Percentiles rank a stretch among this genome's conserved stretches.
Evolutionary conservation across 2,113 vertebrate genomes (phyloP).

Genomic region (Anoplopoma fimbria): DNA sequence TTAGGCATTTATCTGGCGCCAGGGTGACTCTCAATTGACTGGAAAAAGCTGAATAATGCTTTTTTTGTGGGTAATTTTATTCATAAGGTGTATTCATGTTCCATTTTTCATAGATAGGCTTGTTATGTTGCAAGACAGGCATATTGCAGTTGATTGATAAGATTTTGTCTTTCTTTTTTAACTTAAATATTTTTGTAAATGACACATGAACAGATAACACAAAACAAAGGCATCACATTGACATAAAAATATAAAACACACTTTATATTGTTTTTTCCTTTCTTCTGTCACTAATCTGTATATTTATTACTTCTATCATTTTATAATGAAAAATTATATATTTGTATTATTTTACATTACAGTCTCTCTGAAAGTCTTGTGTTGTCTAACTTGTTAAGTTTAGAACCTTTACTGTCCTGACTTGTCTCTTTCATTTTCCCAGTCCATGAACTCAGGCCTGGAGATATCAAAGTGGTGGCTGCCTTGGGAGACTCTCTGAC

Average conservation of each 20-base stretch:
- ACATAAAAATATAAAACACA: background rate
- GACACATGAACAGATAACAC: background rate
- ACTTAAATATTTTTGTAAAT: background rate
- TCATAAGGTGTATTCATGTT: background rate
- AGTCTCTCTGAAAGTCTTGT: background rate
- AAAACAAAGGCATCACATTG: background rate
- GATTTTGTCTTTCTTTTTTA: background rate
- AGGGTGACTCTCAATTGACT: background rate
- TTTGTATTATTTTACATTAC: background rate
- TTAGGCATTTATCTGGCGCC: background rate
- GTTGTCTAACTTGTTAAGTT: background rate
- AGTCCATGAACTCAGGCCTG: slow-evolving; percentile 92
- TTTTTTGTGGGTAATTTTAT: background rate
- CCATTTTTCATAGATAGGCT: background rate
- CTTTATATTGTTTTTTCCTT: background rate
- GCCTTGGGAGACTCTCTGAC: slow-evolving; percentile 93
- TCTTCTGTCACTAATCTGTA: background rate
- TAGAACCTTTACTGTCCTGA: background rate
- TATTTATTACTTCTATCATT: background rate
- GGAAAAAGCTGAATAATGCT: too few relatives aligned
- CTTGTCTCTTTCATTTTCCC: slow-evolving; percentile 35
- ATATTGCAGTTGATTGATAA: background rate
- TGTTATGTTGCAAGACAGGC: background rate
- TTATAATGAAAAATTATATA: background rate
- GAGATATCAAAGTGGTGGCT: slow-evolving; percentile 89